A percentile compares a stretch with the other conserved stretches of the same genome.
phyloP scores from a whole-genome alignment of 2,113 vertebrate species.

The Chaetodon trifascialis region DNA sequence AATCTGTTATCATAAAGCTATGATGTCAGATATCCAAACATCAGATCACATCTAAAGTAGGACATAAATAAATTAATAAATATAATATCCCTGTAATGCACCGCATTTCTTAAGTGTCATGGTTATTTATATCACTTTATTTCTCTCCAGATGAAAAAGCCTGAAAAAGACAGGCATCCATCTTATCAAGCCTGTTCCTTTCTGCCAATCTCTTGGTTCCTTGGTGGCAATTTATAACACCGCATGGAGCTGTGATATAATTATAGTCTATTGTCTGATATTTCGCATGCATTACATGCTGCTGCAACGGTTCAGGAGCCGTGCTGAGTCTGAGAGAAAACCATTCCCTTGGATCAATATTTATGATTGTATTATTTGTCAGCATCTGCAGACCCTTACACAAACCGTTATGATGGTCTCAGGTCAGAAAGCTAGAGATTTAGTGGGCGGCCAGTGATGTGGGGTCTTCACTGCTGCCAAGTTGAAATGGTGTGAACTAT shows the following conservation, averaged over 20 bases:
- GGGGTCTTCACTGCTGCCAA: slow-evolving; percentile 33
- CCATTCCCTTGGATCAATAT: slow-evolving; percentile 76
- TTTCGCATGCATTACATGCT: slow-evolving; percentile 73
- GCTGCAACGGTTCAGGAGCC: slow-evolving; percentile 59
- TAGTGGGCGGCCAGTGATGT: slow-evolving; percentile 10
- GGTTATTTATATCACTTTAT: slow-evolving; percentile 40
- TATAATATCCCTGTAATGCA: slow-evolving; percentile 3
- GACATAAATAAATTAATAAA: not conserved
- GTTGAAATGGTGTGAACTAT: slow-evolving; percentile 10
- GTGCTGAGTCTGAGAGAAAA: slow-evolving; percentile 66
- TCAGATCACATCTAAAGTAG: not conserved
- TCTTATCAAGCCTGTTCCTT: slow-evolving; percentile 52
- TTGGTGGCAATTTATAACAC: slow-evolving; percentile 63
- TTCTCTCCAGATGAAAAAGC: slow-evolving; percentile 38
- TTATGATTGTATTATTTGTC: slow-evolving; percentile 75
- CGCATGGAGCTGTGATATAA: slow-evolving; percentile 61
- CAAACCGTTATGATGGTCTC: slow-evolving; percentile 45
- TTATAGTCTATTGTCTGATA: slow-evolving; percentile 73
- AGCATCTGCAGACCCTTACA: slow-evolving; percentile 56
- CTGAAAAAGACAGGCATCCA: slow-evolving; percentile 33
- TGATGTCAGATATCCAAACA: slow-evolving; percentile 21
- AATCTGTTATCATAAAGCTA: slow-evolving; percentile 14
- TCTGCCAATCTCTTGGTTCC: slow-evolving; percentile 59
- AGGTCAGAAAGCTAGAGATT: slow-evolving; percentile 9
- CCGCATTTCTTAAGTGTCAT: slow-evolving; percentile 22